Percentiles rank a stretch among this genome's conserved stretches.
Conservation (phyloP, 2,113 vertebrate species). For the Spermophilus dauricus region DNA sequence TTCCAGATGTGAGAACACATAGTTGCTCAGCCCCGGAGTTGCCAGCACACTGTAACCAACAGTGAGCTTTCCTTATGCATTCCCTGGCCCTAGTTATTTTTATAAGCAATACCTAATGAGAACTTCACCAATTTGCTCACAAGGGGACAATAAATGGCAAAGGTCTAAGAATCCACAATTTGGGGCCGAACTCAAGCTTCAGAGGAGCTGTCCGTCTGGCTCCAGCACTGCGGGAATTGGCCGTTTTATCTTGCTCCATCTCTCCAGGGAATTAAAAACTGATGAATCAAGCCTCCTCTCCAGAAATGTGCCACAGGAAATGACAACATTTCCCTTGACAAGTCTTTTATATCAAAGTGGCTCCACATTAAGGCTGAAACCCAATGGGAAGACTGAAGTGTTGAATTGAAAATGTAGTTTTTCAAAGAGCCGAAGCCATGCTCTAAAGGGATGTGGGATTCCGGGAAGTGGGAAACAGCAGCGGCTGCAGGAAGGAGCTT, state of each 20-base stretch:
- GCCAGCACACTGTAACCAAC: neutral
- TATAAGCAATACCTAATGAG: neutral
- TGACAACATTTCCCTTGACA: neutral
- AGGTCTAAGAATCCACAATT: neutral
- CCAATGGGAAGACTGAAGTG: neutral
- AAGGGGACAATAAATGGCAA: neutral
- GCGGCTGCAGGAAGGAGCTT: neutral
- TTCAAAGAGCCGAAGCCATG: neutral
- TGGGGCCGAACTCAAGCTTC: neutral
- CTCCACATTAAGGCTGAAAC: neutral
- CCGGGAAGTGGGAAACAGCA: neutral
- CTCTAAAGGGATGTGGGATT: neutral
- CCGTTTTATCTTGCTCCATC: neutral
- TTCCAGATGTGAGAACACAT: neutral
- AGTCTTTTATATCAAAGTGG: conserved; percentile 44
- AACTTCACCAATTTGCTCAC: neutral
- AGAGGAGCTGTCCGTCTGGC: neutral
- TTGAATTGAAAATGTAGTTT: neutral
- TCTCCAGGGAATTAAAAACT: conserved; percentile 1
- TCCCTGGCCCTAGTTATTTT: neutral
- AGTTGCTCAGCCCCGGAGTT: neutral
- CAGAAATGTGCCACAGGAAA: conserved; percentile 11
- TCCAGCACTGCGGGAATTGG: neutral
- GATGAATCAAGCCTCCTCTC: neutral
- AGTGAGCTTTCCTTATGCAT: neutral